These are phyloP conservation scores for Drosophila paramelanica DNA, from an alignment of 2,888 invertebrate genomes.

Conservation along the genomic window DNA sequence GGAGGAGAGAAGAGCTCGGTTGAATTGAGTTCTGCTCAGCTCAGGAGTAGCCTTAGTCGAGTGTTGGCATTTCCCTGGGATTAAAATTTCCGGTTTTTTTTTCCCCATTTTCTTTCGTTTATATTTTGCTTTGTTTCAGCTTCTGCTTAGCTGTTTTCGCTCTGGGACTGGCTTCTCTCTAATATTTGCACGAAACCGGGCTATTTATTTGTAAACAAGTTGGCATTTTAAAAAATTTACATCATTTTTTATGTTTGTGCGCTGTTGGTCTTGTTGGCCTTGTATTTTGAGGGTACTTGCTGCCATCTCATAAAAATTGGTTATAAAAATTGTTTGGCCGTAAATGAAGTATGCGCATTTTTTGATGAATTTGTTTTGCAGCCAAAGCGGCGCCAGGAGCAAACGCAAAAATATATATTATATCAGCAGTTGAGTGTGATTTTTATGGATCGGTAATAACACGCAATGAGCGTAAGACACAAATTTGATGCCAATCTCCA, in stretches of 20 bases:
- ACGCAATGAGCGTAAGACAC: conserved; percentile 35
- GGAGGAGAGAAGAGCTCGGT: conserved; percentile 17
- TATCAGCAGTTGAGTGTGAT: conserved; percentile 55
- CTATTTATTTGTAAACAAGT: conserved; percentile 79
- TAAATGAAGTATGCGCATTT: conserved; percentile 70
- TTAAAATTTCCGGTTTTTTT: conserved; percentile 67
- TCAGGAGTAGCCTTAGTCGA: conserved; percentile 40
- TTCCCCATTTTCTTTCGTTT: conserved; percentile 30
- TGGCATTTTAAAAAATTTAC: conserved; percentile 67
- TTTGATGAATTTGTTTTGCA: conserved; percentile 73
- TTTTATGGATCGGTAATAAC: conserved; percentile 58
- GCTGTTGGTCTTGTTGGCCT: conserved; percentile 29
- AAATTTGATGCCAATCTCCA: conserved; percentile 7
- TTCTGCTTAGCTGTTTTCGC: conserved; percentile 20
- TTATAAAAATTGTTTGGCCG: conserved; percentile 76
- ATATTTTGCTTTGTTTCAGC: conserved; percentile 25
- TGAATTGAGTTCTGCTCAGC: conserved; percentile 5
- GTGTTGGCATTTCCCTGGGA: conserved; percentile 66
- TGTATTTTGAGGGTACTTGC: conserved; percentile 11
- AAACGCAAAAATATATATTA: conserved; percentile 20
- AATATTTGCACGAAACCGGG: conserved; percentile 59
- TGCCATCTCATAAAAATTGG: conserved; percentile 67
- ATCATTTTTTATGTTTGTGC: conserved; percentile 67
- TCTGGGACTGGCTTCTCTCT: conserved; percentile 33
- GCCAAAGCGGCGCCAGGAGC: conserved; percentile 46